These are phyloP conservation scores for Cephus nigrinus DNA, from an alignment of 2,888 invertebrate species.

Conservation along the genomic window DNA sequence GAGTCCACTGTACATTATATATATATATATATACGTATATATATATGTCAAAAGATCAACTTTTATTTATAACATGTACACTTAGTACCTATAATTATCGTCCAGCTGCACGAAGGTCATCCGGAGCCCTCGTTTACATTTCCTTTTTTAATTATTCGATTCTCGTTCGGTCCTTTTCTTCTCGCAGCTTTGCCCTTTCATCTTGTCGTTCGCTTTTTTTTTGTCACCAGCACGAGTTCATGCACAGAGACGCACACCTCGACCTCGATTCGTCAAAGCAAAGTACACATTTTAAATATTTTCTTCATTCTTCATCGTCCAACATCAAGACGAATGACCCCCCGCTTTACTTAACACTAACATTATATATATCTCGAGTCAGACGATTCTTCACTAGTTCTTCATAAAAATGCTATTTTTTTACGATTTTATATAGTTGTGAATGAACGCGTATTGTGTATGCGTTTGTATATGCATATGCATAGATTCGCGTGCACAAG, in stretches of 20 bases:
- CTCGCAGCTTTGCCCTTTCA: no score
- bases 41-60: background rate
- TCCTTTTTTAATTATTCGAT: no score
- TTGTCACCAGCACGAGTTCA: background rate
- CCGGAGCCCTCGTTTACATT: background rate
- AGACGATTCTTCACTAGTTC: conserved; percentile 43
- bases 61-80: background rate
- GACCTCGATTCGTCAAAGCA: background rate
- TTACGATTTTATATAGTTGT: conserved; percentile 41
- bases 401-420: conserved; percentile 53
- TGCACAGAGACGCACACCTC: background rate
- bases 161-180: no score
- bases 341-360: background rate
- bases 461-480: background rate
- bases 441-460: conserved; percentile 1
- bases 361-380: conserved; percentile 26
- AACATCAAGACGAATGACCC: no score
- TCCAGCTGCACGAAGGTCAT: background rate
- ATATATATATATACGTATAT: no score
- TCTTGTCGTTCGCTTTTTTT: background rate
- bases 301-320: background rate
- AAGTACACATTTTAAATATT: background rate
- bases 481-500: background rate
- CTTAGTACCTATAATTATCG: background rate
- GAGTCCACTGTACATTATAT: no score